These are phyloP conservation scores for Drosophila eohydei DNA, from an alignment of 2,888 invertebrate species.

Conservation along the genomic window DNA sequence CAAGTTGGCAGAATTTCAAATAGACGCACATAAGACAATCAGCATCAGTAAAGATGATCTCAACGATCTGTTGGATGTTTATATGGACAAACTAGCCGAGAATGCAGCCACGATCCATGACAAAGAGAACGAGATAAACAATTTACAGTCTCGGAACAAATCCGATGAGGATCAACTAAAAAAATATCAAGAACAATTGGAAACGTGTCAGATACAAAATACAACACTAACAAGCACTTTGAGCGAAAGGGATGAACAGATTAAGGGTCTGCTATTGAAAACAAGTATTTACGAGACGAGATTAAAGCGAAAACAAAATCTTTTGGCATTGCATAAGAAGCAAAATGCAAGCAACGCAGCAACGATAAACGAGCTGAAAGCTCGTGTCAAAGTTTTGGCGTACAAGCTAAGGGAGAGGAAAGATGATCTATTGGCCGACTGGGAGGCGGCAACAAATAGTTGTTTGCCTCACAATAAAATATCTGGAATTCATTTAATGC, in stretches of 20 bases:
- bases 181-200: conserved; percentile 47
- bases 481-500: conserved; percentile 57
- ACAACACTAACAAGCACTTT: conserved; percentile 14
- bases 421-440: conserved; percentile 64
- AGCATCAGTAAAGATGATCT: conserved; percentile 65
- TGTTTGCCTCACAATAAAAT: conserved; percentile 57
- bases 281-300: conserved; percentile 54
- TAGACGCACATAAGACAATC: conserved; percentile 67
- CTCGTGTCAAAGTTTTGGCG: conserved; percentile 35
- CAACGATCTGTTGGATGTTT: conserved; percentile 61
- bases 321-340: conserved; percentile 42
- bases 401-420: conserved; percentile 56
- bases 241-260: conserved; percentile 39
- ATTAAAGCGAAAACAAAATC: conserved; percentile 56
- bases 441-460: conserved; percentile 64
- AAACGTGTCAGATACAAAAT: conserved; percentile 48
- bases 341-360: conserved; percentile 43
- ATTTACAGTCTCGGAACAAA: conserved; percentile 47
- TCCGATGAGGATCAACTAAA: conserved; percentile 37
- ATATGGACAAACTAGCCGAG: conserved; percentile 63
- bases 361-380: conserved; percentile 46
- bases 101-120: conserved; percentile 62
- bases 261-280: conserved; percentile 49
- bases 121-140: conserved; percentile 56
- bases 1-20: conserved; percentile 64